These are phyloP conservation scores for Bos javanicus DNA, from an alignment of 2,113 vertebrate genomes.

Conservation along the genomic window DNA sequence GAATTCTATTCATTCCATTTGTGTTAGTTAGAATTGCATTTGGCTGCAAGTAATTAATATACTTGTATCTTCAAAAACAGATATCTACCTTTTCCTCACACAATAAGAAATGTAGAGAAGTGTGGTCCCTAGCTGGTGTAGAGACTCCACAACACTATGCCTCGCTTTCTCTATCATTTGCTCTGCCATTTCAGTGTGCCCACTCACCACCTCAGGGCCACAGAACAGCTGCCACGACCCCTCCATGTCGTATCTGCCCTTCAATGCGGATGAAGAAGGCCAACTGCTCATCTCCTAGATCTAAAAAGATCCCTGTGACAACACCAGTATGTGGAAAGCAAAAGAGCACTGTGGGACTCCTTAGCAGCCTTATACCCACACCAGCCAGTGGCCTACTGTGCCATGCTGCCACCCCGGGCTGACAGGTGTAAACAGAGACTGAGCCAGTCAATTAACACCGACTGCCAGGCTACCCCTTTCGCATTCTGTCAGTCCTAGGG, in stretches of 20 bases:
- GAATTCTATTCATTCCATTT: neutral
- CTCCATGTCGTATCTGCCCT: neutral
- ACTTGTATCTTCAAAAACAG: neutral
- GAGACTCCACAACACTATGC: neutral
- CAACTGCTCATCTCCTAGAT: neutral
- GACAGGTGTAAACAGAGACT: neutral
- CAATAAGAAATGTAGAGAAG: neutral
- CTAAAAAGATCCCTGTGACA: neutral
- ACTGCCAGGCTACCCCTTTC: neutral
- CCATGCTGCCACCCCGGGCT: neutral
- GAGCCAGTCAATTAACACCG: neutral
- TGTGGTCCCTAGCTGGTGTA: neutral
- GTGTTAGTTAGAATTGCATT: neutral
- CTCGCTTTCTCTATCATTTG: neutral
- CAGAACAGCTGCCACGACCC: neutral
- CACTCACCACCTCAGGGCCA: neutral
- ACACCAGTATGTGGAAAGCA: neutral
- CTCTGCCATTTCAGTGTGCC: neutral
- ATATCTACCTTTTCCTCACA: neutral
- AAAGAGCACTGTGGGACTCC: neutral
- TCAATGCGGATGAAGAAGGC: neutral
- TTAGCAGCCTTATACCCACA: neutral
- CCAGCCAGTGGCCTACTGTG: neutral
- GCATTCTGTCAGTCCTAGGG: neutral
- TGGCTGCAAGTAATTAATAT: neutral